Percentiles rank a stretch among this genome's conserved stretches.
These are phyloP conservation scores for Callipepla californica DNA, from an alignment of 2,113 vertebrate genomes.

Conservation along the genomic window DNA sequence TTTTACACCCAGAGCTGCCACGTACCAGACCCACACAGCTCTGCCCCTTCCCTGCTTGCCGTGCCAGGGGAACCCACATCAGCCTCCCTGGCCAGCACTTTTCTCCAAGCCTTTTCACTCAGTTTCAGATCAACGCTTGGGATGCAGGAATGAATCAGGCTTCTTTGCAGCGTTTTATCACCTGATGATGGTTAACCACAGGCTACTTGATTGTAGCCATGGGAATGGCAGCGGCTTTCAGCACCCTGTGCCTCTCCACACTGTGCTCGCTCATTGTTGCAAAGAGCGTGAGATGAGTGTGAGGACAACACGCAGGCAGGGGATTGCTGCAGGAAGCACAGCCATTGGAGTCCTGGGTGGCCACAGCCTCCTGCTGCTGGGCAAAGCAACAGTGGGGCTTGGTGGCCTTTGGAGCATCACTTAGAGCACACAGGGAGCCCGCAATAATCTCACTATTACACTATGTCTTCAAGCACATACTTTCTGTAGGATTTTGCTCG, in stretches of 20 bases:
- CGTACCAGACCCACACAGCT: not conserved
- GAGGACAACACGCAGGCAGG: not conserved
- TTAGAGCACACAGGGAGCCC: not conserved
- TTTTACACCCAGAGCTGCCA: not conserved
- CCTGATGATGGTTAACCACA: conserved; percentile 37
- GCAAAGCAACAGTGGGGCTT: accelerated
- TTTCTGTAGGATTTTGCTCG: not conserved
- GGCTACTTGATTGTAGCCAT: conserved; percentile 7
- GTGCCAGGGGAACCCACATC: not conserved
- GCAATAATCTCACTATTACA: not conserved
- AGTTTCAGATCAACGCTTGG: not conserved
- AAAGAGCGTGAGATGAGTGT: not conserved
- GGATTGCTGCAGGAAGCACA: accelerated
- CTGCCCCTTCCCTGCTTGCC: not conserved
- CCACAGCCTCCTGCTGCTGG: not conserved
- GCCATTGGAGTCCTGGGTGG: accelerated
- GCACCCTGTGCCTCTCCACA: not conserved
- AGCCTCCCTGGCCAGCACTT: not conserved
- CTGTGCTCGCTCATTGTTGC: not conserved
- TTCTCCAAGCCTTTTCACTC: not conserved
- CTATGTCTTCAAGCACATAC: not conserved
- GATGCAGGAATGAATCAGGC: not conserved
- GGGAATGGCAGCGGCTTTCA: conserved; percentile 31
- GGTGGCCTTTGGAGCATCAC: accelerated
- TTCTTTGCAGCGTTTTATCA: conserved; percentile 1